Evolutionary conservation across 1,140 invertebrate genomes (phyloP).

Genomic region (Maniola jurtina): DNA sequence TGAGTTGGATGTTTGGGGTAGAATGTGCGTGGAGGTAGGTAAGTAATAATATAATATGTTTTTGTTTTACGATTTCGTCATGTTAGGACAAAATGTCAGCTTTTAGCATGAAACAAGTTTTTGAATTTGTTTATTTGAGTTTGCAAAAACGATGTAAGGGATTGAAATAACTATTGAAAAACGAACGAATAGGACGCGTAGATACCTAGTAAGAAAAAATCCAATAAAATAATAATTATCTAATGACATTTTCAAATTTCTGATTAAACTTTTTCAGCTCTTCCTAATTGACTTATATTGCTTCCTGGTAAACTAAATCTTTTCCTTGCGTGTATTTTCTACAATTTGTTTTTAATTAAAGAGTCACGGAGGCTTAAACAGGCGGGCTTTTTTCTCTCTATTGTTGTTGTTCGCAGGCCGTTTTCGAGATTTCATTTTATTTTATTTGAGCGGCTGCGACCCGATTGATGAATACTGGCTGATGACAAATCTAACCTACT

Average conservation of each 20-base stretch:
- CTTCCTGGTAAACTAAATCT: not conserved
- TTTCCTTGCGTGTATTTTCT: slow-evolving; percentile 13
- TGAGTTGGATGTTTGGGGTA: not conserved
- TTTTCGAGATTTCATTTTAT: slow-evolving; percentile 48
- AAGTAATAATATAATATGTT: too few relatives aligned
- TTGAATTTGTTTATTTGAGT: too few relatives aligned
- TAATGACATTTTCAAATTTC: slow-evolving; percentile 8
- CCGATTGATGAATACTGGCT: slow-evolving; percentile 38
- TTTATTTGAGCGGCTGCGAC: slow-evolving; percentile 52
- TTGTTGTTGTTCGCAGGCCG: slow-evolving; percentile 43
- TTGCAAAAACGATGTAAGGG: too few relatives aligned
- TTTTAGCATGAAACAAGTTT: too few relatives aligned
- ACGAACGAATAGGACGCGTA: too few relatives aligned
- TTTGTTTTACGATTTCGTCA: too few relatives aligned
- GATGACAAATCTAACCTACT: slow-evolving; percentile 19
- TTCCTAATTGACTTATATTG: slow-evolving; percentile 12
- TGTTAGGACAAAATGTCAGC: too few relatives aligned
- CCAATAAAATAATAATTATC: too few relatives aligned
- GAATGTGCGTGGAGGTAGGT: not conserved
- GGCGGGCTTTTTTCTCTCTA: slow-evolving; percentile 38
- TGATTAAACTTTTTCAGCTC: slow-evolving; percentile 8
- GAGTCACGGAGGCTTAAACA: slow-evolving; percentile 30
- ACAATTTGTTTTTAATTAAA: slow-evolving; percentile 55
- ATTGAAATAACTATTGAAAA: too few relatives aligned
- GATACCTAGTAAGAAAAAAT: too few relatives aligned